phyloP scores from a whole-genome alignment of 2,113 vertebrate species.

The Burhinus bistriatus region DNA sequence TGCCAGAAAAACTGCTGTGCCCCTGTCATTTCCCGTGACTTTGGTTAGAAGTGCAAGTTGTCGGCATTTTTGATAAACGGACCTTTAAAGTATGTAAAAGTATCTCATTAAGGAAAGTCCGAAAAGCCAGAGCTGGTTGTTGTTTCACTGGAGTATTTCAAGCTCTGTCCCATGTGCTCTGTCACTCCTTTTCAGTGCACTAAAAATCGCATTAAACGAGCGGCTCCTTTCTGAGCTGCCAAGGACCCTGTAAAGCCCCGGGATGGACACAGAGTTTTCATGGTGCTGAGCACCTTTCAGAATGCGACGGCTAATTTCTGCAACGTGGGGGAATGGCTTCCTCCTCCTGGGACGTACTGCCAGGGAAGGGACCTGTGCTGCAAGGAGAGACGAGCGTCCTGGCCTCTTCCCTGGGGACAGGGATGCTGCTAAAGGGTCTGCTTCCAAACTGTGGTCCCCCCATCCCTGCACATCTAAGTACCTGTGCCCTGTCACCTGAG shows the following conservation, averaged over 20 bases:
- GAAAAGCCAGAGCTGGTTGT: not conserved
- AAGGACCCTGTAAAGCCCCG: not conserved
- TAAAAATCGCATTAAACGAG: not conserved
- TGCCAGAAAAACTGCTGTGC: not conserved
- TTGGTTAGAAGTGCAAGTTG: not conserved
- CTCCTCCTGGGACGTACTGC: fast-evolving
- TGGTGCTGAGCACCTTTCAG: not conserved
- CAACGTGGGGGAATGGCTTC: not conserved
- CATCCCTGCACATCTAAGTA: fast-evolving
- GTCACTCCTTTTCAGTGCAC: not conserved
- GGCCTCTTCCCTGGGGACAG: not conserved
- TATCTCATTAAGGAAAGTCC: not conserved
- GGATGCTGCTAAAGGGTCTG: not conserved
- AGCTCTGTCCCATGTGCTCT: not conserved
- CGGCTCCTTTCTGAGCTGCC: not conserved
- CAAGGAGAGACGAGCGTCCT: not conserved
- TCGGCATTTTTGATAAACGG: not conserved
- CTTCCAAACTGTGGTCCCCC: not conserved
- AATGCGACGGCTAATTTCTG: not conserved
- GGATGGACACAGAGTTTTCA: fast-evolving
- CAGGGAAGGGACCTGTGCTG: not conserved
- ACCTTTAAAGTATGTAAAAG: not conserved
- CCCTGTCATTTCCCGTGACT: not conserved
- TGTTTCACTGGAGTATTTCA: not conserved
- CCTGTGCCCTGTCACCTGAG: not conserved